Evolutionary conservation across 2,888 invertebrate species (phyloP), one percentile per base, ranked within the genome.

Genomic region (Petrolisthes manimaculis): DNA sequence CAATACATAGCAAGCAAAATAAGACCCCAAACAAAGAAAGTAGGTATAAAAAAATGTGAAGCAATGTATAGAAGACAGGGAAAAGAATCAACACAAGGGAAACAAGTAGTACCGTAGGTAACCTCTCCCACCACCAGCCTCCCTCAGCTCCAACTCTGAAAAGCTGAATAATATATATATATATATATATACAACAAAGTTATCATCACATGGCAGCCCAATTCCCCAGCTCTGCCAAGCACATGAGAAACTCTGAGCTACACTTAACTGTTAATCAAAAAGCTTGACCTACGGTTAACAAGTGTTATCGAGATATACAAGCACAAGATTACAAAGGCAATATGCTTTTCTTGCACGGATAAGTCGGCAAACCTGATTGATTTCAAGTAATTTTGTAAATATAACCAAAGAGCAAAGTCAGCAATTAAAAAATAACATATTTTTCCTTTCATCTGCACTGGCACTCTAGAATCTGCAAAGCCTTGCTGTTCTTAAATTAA

Each of bases 251-350:
- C 9, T 18, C 61, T 61, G 61, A 9, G 61, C 61, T 61, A 61
- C 61, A 61, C 18, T 61, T 61, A 61, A 61, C 61, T 61, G 61
- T 61, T 61, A 61, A 61, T 61, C 18, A 61, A 61, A 61, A 61
- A 61, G 61, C 61, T 18, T 61, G 61, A 18, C 18, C 61, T 61
- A 61, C 12, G 61, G 18, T 61, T 61, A 61, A 61, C 61, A 61
- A 61, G 61, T 61, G 61, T 61, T 61, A 37, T 37, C 37, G 37
- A 61, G 61, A 61, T 61, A 61, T 61, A 61, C 61, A 61, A 61
- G 61, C 61, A 61, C 61, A 61, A 61, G 61, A 61, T 61, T 61
- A 61, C 61, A 61, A 61, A 61, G 61, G 61, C 61, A 61, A 61
- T 12, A 61, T 61, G 18, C 18, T 61, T 61, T 61, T 18, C 9